Evolutionary conservation across 2,113 vertebrate genomes (phyloP).

Genomic region (Picathartes gymnocephalus): DNA sequence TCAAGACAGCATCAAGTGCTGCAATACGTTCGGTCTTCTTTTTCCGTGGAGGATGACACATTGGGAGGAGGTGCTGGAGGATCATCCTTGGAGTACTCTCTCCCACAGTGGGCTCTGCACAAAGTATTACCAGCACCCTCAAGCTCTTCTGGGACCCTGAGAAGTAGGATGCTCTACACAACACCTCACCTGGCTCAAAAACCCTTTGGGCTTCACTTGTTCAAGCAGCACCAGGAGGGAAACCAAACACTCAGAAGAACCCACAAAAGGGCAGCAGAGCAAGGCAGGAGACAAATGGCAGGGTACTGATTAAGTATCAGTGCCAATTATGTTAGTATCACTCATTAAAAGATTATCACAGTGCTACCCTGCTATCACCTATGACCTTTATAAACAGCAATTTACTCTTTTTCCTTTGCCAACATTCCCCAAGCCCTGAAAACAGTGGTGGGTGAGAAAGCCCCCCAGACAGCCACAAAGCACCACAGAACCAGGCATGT

Average conservation of each 20-base stretch:
- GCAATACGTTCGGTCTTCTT: neutral
- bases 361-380: neutral
- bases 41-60: accelerated
- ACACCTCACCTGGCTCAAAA: neutral
- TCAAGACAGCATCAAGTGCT: neutral
- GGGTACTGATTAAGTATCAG: neutral
- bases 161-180: neutral
- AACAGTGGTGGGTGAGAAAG: neutral
- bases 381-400: neutral
- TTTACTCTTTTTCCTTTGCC: neutral
- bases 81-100: neutral
- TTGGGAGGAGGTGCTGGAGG: accelerated
- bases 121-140: neutral
- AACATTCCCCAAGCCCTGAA: neutral
- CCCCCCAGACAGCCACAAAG: neutral
- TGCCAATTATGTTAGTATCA: neutral
- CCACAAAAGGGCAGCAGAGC: neutral
- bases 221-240: neutral
- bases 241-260: neutral
- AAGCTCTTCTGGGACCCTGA: neutral
- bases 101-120: neutral
- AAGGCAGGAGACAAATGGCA: neutral
- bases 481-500: neutral
- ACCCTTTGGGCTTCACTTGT: neutral
- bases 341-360: neutral